Conservation (phyloP, 2,797 vertebrate species). For the Anguilla obscura region DNA sequence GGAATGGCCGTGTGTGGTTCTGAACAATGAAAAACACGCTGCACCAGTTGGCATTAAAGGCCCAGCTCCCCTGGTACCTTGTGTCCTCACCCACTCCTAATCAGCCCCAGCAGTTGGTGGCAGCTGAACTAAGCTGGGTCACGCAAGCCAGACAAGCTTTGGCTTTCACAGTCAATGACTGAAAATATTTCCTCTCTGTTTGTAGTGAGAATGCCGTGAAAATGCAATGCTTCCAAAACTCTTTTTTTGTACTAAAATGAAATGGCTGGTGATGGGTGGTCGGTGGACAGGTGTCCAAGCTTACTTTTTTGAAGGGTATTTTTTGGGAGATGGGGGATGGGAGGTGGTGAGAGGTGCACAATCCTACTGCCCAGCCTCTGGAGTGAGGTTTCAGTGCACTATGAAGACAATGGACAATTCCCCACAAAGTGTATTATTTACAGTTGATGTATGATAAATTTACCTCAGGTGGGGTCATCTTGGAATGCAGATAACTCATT, state of each 20-base stretch:
- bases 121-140: conserved; percentile 25
- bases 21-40: conserved; percentile 7
- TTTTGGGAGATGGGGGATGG: background rate
- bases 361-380: background rate
- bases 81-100: conserved; percentile 18
- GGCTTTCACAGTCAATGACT: conserved; percentile 15
- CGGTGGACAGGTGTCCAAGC: background rate
- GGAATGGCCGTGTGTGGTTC: conserved; percentile 19
- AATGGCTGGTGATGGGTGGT: background rate
- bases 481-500: background rate
- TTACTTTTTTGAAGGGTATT: background rate
- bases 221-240: background rate
- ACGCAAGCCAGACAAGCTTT: conserved; percentile 34
- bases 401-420: background rate
- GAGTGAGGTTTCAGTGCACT: background rate
- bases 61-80: conserved; percentile 19
- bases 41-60: conserved; percentile 16
- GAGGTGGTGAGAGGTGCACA: background rate
- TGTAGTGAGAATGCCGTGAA: background rate
- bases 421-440: background rate
- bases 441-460: background rate
- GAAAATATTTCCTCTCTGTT: conserved; percentile 22
- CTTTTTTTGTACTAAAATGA: background rate
- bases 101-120: conserved; percentile 28
- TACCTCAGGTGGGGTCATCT: background rate